Evolutionary conservation across 2,888 invertebrate genomes (phyloP).

Genomic region (Scaptomyza parva): DNA sequence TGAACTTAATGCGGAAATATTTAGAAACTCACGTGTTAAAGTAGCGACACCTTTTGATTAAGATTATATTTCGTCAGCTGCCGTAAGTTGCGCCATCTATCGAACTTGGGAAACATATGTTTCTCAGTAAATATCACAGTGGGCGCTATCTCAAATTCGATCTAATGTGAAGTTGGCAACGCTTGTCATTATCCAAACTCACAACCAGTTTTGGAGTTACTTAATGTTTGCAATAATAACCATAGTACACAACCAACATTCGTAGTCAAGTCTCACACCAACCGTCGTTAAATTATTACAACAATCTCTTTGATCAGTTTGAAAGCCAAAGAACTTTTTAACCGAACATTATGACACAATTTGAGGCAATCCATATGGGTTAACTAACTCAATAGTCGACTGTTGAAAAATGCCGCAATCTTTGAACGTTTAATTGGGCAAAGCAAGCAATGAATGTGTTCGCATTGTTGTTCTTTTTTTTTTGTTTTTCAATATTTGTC

Average conservation of each 20-base stretch:
- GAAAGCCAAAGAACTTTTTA: background rate
- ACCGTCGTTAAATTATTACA: background rate
- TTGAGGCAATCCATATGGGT: background rate
- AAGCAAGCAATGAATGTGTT: constrained; percentile 1
- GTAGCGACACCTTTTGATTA: background rate
- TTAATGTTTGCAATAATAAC: background rate
- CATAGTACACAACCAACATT: too few species aligned
- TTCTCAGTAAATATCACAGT: too few species aligned
- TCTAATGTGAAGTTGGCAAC: constrained; percentile 14
- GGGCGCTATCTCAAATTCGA: background rate
- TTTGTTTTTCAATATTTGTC: constrained; percentile 47
- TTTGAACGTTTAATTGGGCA: constrained; percentile 1
- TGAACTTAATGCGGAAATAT: background rate
- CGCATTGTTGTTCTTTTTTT: constrained; percentile 7
- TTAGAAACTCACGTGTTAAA: background rate
- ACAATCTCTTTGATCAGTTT: background rate
- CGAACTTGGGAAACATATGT: background rate
- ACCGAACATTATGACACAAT: background rate
- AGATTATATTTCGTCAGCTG: too few species aligned
- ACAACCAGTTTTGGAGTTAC: background rate
- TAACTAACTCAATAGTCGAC: background rate
- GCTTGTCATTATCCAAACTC: background rate
- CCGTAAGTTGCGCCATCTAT: background rate
- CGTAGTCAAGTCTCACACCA: background rate
- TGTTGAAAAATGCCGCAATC: background rate